phyloP scores from a whole-genome alignment of 2,888 invertebrate species.

The Monoplex corrugatus region DNA sequence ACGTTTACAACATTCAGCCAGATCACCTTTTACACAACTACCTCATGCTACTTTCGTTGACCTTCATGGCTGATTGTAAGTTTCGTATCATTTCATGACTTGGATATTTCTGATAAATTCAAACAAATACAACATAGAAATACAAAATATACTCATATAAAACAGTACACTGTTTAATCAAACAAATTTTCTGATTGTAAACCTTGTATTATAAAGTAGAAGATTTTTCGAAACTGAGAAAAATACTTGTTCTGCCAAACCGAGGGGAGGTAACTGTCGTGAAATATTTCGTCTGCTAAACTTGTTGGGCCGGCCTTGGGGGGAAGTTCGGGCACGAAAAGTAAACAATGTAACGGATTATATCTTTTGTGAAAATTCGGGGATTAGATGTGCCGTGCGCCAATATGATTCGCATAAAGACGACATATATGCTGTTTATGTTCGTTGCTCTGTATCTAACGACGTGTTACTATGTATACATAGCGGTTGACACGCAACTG shows the following conservation, averaged over 20 bases:
- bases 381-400: background rate
- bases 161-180: too few species aligned
- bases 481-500: constrained; percentile 36
- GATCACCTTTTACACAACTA: constrained; percentile 34
- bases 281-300: constrained; percentile 13
- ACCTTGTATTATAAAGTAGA: too few species aligned
- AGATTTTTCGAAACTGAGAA: background rate
- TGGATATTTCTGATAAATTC: background rate
- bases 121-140: too few species aligned
- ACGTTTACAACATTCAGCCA: too few species aligned
- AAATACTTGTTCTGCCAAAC: background rate
- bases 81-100: too few species aligned
- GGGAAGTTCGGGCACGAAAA: background rate
- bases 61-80: background rate
- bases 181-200: too few species aligned
- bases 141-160: too few species aligned
- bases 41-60: constrained; percentile 37
- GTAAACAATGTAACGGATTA: background rate
- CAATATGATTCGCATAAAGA: constrained; percentile 30
- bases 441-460: constrained; percentile 28
- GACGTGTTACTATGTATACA: constrained; percentile 42
- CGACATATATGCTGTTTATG: constrained; percentile 26
- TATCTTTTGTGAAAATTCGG: background rate
- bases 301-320: background rate
- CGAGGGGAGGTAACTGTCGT: constrained; percentile 9